Base-by-base conservation (phyloP, 2,888 invertebrate species). In the Ectobius pallidus region DNA sequence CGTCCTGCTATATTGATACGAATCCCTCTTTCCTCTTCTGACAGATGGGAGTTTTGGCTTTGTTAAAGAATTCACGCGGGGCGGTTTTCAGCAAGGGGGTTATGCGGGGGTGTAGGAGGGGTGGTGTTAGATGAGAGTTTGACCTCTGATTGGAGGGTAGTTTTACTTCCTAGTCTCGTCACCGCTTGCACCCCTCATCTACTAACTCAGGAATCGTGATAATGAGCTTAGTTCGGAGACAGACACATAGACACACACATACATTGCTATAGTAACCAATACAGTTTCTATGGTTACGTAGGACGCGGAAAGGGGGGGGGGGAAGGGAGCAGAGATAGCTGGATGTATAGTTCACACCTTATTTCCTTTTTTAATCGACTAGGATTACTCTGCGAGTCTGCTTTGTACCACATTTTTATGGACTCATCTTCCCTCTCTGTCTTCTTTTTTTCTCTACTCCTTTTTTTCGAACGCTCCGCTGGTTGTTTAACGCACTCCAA, bases 71-170 rank as follows among this genome's bases (percentile, higher is more conserved):
- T 65, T 65, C 65, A 65, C 16, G 27, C 42, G 46, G 44, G n/a
- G 11, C n/a, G 20, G n/a, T n/a, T n/a, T n/a, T n/a, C n/a, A n/a
- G n/a, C n/a, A n/a, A 22, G 22, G 39, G 63, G 63, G 39, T 20
- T 18, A 16, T 63, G 42, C 25, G 39, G 39, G 39, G 39, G 39
- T 39, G 18, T n/a, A 7, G 6, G 34, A 34, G 16, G 55, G 55
- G 25, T 16, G 27, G 16, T 22, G 27, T n/a, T n/a, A 44, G 65
- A 44, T 27, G 65, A 27, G 46, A 65, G 46, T 65, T 70, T 70
- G 70, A 70, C 70, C 70, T 70, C 70, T 61, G 70, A 70, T 61
- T 70, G 70, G 70, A 68, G 67, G 67, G 67, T 30, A 58, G 58
- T 27, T 58, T 58, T 32, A n/a, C 58, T 58, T 58, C 58, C 30